Conservation (phyloP, 2,113 vertebrate species). For the Sinocyclocheilus grahami region DNA sequence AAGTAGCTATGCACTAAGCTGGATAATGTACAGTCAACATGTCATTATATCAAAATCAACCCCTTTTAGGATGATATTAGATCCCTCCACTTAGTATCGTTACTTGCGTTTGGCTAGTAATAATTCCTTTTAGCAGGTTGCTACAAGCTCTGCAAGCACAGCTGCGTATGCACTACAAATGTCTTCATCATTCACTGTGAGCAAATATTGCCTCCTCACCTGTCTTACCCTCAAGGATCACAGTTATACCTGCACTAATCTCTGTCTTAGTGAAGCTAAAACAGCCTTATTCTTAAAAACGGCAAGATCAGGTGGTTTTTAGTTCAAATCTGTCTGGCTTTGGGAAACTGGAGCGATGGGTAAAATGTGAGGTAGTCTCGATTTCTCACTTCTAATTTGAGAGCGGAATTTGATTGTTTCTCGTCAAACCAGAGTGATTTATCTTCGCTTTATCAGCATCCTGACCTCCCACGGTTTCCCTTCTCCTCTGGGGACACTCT, state of each 20-base stretch:
- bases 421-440: slow-evolving; percentile 32
- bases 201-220: slow-evolving; percentile 7
- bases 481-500: slow-evolving; percentile 13
- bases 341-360: neutral
- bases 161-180: neutral
- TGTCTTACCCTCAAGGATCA: neutral
- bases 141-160: neutral
- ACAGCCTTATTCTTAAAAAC: neutral
- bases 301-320: neutral
- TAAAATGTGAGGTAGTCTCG: neutral
- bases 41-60: slow-evolving; percentile 18
- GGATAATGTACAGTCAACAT: neutral
- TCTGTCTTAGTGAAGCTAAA: neutral
- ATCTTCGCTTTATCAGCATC: slow-evolving; percentile 44
- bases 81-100: neutral
- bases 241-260: neutral
- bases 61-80: neutral
- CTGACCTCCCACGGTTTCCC: slow-evolving; percentile 55
- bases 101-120: neutral
- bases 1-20: neutral
- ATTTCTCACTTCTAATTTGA: slow-evolving; percentile 26
- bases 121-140: slow-evolving; percentile 5
- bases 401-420: slow-evolving; percentile 11
- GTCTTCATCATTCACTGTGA: slow-evolving; percentile 2
- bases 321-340: neutral